Conservation (phyloP, 2,888 invertebrate species). For the Vannuccia rotundouncinata region DNA sequence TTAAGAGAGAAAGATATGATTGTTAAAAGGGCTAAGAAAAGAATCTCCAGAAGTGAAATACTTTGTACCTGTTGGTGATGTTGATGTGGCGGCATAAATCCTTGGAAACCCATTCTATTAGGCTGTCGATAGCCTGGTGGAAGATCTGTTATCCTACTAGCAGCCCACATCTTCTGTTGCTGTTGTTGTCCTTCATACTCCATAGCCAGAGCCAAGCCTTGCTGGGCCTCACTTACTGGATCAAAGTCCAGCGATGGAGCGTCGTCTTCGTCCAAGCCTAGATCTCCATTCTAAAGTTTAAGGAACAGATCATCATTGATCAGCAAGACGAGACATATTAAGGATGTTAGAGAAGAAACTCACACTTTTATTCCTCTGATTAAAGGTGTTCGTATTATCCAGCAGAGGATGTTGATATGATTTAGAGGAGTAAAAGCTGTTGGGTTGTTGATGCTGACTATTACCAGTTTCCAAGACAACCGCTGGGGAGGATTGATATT, state of each 20-base stretch:
- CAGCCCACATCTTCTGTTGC: not conserved
- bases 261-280: not conserved
- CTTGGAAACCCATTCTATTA: not conserved
- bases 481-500: too few species aligned
- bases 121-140: not conserved
- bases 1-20: not conserved
- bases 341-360: too few species aligned
- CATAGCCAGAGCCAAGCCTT: not conserved
- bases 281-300: too few species aligned
- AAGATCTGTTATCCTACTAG: not conserved
- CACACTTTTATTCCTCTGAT: too few species aligned
- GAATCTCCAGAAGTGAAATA: not conserved
- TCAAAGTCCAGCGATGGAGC: not conserved
- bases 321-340: too few species aligned
- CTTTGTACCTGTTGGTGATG: not conserved
- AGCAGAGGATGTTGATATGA: too few species aligned
- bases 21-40: too few species aligned
- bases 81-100: not conserved
- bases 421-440: too few species aligned
- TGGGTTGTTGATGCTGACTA: too few species aligned
- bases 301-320: too few species aligned
- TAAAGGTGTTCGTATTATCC: too few species aligned
- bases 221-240: conserved; percentile 2
- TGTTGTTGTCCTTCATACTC: not conserved
- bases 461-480: too few species aligned